phyloP scores from a whole-genome alignment of 2,797 vertebrate species.

The Halcyon smyrnensis region DNA sequence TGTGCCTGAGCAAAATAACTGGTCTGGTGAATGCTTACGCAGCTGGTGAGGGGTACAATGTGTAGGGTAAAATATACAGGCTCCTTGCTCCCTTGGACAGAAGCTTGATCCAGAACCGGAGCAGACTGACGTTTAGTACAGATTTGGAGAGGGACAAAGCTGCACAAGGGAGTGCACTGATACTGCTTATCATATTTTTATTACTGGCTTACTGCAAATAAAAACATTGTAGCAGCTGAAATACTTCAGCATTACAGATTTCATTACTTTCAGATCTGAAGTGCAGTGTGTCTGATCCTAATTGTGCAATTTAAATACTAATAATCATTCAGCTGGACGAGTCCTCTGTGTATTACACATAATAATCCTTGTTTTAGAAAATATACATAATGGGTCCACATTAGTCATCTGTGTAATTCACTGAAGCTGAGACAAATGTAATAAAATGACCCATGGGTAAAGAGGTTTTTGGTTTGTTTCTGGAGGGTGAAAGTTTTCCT shows the following conservation, averaged over 20 bases:
- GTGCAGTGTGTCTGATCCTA: constrained; percentile 3
- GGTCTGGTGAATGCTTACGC: neutral
- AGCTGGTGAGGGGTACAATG: neutral
- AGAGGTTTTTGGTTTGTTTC: neutral
- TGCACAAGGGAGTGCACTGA: neutral
- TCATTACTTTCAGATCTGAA: constrained; percentile 34
- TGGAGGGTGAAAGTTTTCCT: neutral
- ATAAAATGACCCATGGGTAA: constrained; percentile 43
- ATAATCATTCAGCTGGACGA: constrained; percentile 6
- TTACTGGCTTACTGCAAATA: constrained; percentile 18
- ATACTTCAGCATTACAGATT: constrained; percentile 1
- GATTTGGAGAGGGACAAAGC: neutral
- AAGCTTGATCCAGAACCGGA: neutral
- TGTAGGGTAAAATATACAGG: neutral
- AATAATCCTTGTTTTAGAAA: constrained; percentile 36
- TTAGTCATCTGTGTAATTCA: constrained; percentile 34
- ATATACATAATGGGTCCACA: neutral
- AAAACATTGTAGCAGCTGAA: constrained; percentile 14
- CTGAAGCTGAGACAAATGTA: constrained; percentile 9
- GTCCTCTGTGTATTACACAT: neutral
- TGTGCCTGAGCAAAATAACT: neutral
- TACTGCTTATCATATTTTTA: neutral
- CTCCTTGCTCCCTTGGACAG: neutral
- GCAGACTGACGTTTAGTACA: neutral
- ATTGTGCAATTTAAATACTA: constrained; percentile 39